Evolutionary conservation across 2,797 vertebrate species (phyloP), one percentile per base, ranked within the genome.

Genomic region (Apogon hyalosoma): DNA sequence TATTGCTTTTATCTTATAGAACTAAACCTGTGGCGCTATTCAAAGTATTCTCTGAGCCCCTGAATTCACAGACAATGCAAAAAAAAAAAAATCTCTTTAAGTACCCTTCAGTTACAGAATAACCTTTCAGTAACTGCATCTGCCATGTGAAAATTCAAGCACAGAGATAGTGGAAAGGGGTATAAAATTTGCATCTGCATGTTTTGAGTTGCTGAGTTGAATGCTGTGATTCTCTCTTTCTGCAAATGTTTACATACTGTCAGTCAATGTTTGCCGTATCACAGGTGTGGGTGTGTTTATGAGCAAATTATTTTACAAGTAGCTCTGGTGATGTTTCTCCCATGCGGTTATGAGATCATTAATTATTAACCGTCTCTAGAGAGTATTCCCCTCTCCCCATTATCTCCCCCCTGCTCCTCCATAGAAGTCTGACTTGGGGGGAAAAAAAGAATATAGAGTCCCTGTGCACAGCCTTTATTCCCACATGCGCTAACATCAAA

Each of bases 331-430:
- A 12, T 79, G 61, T 77, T 73, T 66, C 55, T 58, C 58, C 51
- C 63, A 67, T 36, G 73, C 42, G 36, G 71, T 63, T 24, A 24
- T 79, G 68, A 43, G 65, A 56, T 79, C 62, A 78, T 90, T 79
- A 83, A 86, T 68, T 84, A 90, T 90, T 87, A 63, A 87, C 86
- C 53, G 78, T 75, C 41, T 50, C 61, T 69, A 46, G 51, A 79
- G 58, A 70, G 33, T 55, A 42, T 69, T 63, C 69, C 16, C 51
- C n/a, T 69, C 71, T 60, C 31, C 18, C 11, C 53, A 54, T 80
- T 72, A 76, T 76, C 46, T 57, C 42, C 50, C 52, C 41, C 54
- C n/a, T 45, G 21, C 55, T 68, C 62, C 41, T 79, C 51, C 40
- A 42, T 49, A 36, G 12, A 11, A 40, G 39, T 61, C 45, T 46